Conservation (phyloP, 2,797 vertebrate species). For the Acanthopagrus latus region DNA sequence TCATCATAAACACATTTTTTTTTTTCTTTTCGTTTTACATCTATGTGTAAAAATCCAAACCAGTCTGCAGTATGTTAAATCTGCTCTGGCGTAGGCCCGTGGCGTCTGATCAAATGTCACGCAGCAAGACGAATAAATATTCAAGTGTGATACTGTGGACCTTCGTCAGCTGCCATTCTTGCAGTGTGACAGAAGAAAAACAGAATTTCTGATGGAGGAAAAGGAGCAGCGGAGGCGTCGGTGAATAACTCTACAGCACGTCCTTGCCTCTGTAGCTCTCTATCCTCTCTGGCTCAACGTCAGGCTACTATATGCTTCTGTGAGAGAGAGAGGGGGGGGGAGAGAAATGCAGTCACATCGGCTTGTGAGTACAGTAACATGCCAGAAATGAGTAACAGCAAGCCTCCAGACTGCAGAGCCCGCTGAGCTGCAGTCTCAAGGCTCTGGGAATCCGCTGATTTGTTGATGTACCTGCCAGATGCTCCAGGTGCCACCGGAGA, state of each 20-base stretch:
- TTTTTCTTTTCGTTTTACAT: neutral
- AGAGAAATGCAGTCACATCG: slow-evolving; percentile 18
- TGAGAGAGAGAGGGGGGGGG: neutral
- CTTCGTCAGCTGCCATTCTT: slow-evolving; percentile 48
- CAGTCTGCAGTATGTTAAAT: neutral
- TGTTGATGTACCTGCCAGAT: slow-evolving; percentile 51
- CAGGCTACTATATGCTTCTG: slow-evolving; percentile 28
- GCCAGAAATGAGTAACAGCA: slow-evolving; percentile 43
- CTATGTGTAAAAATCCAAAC: slow-evolving; percentile 18
- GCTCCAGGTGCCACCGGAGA: slow-evolving; percentile 49
- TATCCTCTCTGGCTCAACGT: slow-evolving; percentile 37
- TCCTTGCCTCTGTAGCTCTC: slow-evolving; percentile 36
- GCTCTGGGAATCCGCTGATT: slow-evolving; percentile 42
- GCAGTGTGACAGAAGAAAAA: slow-evolving; percentile 27
- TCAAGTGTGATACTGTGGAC: slow-evolving; percentile 26
- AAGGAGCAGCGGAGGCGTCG: slow-evolving; percentile 43
- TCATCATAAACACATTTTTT: neutral
- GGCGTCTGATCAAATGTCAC: slow-evolving; percentile 39
- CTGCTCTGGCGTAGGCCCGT: neutral
- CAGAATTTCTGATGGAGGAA: slow-evolving; percentile 32
- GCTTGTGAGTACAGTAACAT: slow-evolving; percentile 20
- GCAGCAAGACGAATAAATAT: slow-evolving; percentile 12
- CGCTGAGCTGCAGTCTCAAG: slow-evolving; percentile 39
- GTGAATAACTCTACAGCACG: slow-evolving; percentile 45
- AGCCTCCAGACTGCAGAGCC: slow-evolving; percentile 35